Conservation (phyloP, 2,113 vertebrate genomes). For the Tachuris rubrigastra region DNA sequence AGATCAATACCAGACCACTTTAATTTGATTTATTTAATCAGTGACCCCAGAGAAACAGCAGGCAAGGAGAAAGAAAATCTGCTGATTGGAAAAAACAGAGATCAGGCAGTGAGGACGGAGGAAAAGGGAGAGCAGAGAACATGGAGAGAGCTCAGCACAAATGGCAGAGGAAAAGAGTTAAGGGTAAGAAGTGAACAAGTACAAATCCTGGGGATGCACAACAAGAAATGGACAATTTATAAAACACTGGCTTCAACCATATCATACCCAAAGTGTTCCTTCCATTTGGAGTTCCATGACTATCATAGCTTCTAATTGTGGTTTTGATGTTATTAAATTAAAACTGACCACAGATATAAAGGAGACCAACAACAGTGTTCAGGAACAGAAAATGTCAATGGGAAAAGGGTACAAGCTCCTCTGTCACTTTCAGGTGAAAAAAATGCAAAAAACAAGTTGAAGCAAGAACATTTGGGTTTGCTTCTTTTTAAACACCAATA, state of each 20-base stretch:
- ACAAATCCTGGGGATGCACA: neutral
- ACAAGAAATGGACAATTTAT: neutral
- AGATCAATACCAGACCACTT: constrained; percentile 56
- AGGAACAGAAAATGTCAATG: neutral
- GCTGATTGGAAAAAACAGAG: neutral
- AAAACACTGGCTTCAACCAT: neutral
- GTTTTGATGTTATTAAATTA: neutral
- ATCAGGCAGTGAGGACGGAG: rapidly evolving
- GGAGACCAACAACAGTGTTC: neutral
- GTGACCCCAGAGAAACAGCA: neutral
- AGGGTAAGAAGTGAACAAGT: neutral
- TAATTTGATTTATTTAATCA: constrained; percentile 30
- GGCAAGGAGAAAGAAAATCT: constrained; percentile 6
- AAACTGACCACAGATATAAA: neutral
- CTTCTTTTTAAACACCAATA: neutral
- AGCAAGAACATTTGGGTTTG: neutral
- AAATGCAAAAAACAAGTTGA: neutral
- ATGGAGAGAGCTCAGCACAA: neutral
- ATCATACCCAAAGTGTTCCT: neutral
- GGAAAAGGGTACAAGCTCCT: neutral
- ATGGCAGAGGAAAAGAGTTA: neutral
- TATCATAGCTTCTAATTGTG: neutral
- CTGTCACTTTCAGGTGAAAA: neutral
- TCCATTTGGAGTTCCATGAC: neutral
- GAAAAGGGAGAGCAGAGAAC: neutral